phyloP scores from a whole-genome alignment of 2,113 vertebrate genomes.

The Sylvietta virens region DNA sequence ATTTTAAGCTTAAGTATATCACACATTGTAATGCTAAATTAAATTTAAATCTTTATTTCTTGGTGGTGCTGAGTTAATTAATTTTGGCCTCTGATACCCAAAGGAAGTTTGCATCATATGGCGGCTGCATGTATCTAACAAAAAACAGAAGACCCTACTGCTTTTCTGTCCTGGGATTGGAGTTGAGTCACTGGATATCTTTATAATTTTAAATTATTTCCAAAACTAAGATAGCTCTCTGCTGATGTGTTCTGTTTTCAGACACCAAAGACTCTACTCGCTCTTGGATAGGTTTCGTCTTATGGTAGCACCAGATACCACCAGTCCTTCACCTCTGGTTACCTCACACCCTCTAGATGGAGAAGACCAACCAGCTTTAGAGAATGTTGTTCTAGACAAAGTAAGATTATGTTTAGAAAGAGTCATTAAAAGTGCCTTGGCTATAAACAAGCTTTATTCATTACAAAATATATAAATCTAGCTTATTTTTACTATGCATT shows the following conservation, averaged over 20 bases:
- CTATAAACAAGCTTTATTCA: not conserved
- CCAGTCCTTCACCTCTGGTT: constrained; percentile 80
- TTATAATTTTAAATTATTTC: not conserved
- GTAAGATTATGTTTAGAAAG: constrained; percentile 62
- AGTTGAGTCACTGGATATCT: not conserved
- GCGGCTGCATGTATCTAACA: not conserved
- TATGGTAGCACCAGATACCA: constrained; percentile 80
- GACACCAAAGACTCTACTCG: constrained; percentile 96
- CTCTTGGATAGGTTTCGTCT: constrained; percentile 96
- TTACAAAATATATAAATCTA: not conserved
- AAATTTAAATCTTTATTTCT: not conserved
- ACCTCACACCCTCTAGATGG: constrained; percentile 92
- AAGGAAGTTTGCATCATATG: not conserved
- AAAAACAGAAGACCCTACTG: not conserved
- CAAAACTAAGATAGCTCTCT: not conserved
- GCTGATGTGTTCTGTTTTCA: constrained; percentile 51
- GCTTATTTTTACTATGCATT: not conserved
- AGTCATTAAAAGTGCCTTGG: not conserved
- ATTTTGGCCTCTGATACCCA: not conserved
- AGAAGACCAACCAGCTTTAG: constrained; percentile 79
- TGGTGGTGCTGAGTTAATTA: not conserved
- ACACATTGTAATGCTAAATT: not conserved
- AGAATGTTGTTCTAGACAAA: constrained; percentile 83
- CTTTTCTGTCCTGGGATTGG: not conserved
- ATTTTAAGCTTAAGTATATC: not conserved